A percentile compares a stretch with the other conserved stretches of the same genome.
These are phyloP conservation scores for Deilephila porcellus DNA, from an alignment of 2,888 invertebrate species.

Conservation along the genomic window DNA sequence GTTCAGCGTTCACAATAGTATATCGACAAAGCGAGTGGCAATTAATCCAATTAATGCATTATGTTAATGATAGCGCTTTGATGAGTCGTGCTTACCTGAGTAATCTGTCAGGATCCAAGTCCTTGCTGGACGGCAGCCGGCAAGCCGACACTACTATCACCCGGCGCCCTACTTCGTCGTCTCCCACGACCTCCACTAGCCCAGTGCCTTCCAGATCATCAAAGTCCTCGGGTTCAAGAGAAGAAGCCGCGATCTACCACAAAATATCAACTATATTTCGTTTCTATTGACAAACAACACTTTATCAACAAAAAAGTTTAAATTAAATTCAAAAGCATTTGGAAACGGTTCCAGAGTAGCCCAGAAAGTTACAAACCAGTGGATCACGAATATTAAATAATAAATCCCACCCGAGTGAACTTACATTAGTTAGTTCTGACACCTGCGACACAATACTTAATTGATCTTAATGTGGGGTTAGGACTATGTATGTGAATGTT, in stretches of 20 bases:
- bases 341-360: too few species aligned
- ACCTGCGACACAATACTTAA: too few species aligned
- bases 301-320: neutral
- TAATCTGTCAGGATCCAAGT: slow-evolving; percentile 86
- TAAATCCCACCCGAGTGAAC: neutral
- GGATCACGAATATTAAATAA: neutral
- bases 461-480: too few species aligned
- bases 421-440: neutral
- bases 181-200: slow-evolving; percentile 86
- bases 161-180: slow-evolving; percentile 92
- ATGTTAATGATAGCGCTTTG: neutral
- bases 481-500: too few species aligned
- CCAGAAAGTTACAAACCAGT: neutral
- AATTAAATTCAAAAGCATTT: neutral
- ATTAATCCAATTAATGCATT: neutral
- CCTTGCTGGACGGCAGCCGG: slow-evolving; percentile 90
- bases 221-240: slow-evolving; percentile 63
- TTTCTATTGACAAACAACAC: neutral
- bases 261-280: neutral
- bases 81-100: slow-evolving; percentile 59
- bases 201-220: slow-evolving; percentile 65
- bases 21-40: neutral
- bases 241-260: slow-evolving; percentile 58
- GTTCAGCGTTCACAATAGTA: neutral
- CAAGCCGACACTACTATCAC: slow-evolving; percentile 99